Conservation (phyloP, 2,797 vertebrate genomes). For the Sternotherus odoratus region DNA sequence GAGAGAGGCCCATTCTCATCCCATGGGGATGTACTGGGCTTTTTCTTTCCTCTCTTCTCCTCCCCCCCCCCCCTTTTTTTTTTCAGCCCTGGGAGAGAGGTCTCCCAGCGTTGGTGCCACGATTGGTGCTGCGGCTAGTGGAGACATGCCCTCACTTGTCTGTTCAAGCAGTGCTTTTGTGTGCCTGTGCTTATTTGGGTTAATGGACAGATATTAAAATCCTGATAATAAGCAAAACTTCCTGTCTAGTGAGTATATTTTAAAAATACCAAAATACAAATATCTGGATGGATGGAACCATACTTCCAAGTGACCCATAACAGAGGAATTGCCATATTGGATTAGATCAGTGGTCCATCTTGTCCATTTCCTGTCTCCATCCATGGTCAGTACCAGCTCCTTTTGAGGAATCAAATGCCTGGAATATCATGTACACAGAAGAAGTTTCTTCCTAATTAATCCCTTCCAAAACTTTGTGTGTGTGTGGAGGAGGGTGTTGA, state of each 20-base stretch:
- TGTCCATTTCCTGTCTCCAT: background rate
- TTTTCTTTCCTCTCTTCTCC: no score
- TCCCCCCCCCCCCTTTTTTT: no score
- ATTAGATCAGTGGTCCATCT: background rate
- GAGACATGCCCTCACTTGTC: background rate
- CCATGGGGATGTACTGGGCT: background rate
- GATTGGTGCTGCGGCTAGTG: no score
- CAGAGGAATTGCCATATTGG: background rate
- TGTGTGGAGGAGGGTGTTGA: background rate
- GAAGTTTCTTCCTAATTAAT: background rate
- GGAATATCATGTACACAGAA: background rate
- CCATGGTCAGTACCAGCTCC: background rate
- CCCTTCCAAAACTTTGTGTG: no score
- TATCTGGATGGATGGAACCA: background rate
- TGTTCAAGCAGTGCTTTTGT: background rate
- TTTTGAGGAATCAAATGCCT: background rate
- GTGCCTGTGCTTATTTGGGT: fast-evolving
- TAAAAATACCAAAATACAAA: background rate
- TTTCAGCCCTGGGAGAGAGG: no score
- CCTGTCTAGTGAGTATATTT: background rate
- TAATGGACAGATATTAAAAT: background rate
- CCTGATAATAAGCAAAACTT: background rate
- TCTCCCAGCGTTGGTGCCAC: no score
- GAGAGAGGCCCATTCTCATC: background rate
- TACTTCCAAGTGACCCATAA: background rate